Evolutionary conservation across 64 coral and sea anemone species (phyloP).

Genomic region (Actinia equina): DNA sequence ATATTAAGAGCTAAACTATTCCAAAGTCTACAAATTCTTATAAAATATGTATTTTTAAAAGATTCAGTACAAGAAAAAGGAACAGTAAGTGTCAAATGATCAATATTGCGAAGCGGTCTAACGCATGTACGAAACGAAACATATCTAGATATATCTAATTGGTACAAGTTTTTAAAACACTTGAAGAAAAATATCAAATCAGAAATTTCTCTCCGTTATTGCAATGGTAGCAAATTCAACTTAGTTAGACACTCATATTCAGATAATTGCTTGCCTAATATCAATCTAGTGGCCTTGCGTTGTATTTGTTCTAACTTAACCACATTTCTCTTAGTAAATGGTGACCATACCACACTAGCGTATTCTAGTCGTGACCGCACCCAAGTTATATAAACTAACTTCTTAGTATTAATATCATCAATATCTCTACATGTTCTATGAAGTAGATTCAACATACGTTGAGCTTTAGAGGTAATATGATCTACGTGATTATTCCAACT

Average conservation of each 20-base stretch:
- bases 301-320: neutral
- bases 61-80: conserved; percentile 1
- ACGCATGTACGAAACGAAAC: conserved; percentile 16
- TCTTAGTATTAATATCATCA: too few relatives aligned
- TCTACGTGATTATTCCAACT: too few relatives aligned
- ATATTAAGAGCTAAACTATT: conserved; percentile 24
- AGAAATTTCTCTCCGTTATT: too few relatives aligned
- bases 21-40: conserved; percentile 1
- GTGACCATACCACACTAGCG: neutral
- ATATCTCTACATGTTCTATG: too few relatives aligned
- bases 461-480: too few relatives aligned
- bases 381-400: too few relatives aligned
- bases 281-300: conserved; percentile 1
- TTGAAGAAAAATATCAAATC: too few relatives aligned
- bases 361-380: neutral
- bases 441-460: too few relatives aligned
- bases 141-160: neutral
- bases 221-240: too few relatives aligned
- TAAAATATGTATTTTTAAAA: conserved; percentile 8
- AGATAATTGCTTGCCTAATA: neutral
- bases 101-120: neutral
- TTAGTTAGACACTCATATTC: too few relatives aligned
- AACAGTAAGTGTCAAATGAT: conserved; percentile 14
- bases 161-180: neutral
- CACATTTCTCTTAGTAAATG: neutral